Base-by-base conservation (phyloP, 2,888 invertebrate species). In the Oxyteleia sp. region DNA sequence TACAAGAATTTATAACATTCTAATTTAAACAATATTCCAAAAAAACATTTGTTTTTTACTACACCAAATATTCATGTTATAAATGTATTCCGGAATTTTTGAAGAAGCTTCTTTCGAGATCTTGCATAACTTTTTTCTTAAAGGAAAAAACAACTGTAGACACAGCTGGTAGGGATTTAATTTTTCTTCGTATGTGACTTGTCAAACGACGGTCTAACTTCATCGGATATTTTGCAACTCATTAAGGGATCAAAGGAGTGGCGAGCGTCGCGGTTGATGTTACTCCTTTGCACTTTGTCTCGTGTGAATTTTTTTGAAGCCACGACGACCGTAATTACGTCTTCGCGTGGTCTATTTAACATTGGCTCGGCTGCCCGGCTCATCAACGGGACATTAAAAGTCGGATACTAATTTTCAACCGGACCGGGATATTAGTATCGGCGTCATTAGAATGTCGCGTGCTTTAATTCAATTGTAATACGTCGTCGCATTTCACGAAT, bases 181-280 rank as follows among this genome's bases (percentile, higher is more conserved):
- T 66, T 66, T 66, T 76, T 32, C 51, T 53, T 23, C 15, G 26
- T 51, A 32, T 47, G 49, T 75, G 43, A 63, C 61, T 63, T 55
- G 69, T 69, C 78, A 78, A 72, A 79, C 64, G 49, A 38, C 63
- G 57, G 61, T 71, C 53, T 64, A 63, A 76, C 71, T 43, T 49
- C 81, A 81, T 75, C 64, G 63, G 75, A 69, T 81, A 74, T 64
- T 82, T 76, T 64, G 59, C 75, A 71, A 78, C 78, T 82, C 76
- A 82, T 82, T 82, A 78, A 89, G 91, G 91, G 92, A 92, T 92
- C 92, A 93, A 92, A 92, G 92, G 88, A 88, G 86, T 85, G 88
- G 82, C 64, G 82, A 85, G 84, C 72, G 78, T 71, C 66, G 80
- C 82, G 82, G 82, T 86, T 63, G 84, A 72, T 69, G 82, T 75